phyloP scores from a whole-genome alignment of 92 coral and sea anemone species.

The Epizoanthus illoricatus region DNA sequence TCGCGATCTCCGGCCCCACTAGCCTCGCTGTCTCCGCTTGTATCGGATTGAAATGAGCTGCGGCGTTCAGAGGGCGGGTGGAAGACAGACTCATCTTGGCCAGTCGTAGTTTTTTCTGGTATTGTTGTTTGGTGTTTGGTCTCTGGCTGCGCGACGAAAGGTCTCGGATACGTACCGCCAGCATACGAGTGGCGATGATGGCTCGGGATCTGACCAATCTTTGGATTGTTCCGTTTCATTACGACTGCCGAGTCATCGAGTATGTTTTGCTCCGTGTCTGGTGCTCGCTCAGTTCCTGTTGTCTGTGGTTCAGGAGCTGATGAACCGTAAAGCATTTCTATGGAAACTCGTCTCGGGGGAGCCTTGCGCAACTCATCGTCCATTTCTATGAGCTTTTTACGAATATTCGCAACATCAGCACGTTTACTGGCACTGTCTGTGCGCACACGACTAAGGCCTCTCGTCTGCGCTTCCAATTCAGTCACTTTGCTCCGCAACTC shows the following conservation, averaged over 20 bases:
- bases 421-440: constrained; percentile 1
- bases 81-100: not conserved
- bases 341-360: not conserved
- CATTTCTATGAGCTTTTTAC: constrained; percentile 16
- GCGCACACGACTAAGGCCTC: constrained; percentile 21
- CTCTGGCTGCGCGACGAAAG: constrained; percentile 37
- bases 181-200: constrained; percentile 58
- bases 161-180: constrained; percentile 57
- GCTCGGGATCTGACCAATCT: constrained; percentile 40
- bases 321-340: constrained; percentile 28
- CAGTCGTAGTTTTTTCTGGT: constrained; percentile 1
- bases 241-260: not conserved
- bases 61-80: not conserved
- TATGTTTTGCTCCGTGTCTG: not conserved
- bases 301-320: constrained; percentile 1
- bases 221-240: constrained; percentile 22
- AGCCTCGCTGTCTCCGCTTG: constrained; percentile 23
- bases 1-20: constrained; percentile 6
- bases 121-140: not conserved
- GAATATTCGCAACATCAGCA: constrained; percentile 2
- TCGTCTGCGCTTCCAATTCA: constrained; percentile 57
- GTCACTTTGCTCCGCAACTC: constrained; percentile 46
- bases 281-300: not conserved
- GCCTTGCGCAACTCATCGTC: constrained; percentile 26
- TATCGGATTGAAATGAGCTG: constrained; percentile 25